Evolutionary conservation across 2,113 vertebrate species (phyloP), one percentile per base, ranked within the genome.

Genomic region (Sylvietta virens): DNA sequence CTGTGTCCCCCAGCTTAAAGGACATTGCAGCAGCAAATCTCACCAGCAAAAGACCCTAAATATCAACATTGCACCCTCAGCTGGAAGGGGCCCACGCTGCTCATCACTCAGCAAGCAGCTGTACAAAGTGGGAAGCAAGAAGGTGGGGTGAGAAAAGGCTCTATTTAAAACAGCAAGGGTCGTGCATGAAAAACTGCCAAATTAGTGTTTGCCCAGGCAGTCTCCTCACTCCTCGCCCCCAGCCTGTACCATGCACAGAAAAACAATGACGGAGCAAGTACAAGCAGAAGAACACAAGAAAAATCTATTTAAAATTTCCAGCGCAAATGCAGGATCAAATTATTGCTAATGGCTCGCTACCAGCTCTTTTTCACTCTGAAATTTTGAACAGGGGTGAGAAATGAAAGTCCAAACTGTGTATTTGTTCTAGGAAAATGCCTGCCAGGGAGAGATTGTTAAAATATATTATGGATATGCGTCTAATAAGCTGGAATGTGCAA

Each of bases 381-480:
- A 73, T 90, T 91, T 77, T 82, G 62, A 83, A 53, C 40, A 56
- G 13, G 67, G 53, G 45, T 86, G 85, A 96, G 62, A 83, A 96
- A 94, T 90, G 56, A 6, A 88, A 94, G 81, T 30, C 71, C 30
- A 30, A 35, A 71, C 89, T 65, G 62, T 30, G 45, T 57, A 61
- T 85, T 87, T 92, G 69, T 82, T 85, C 81, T 81, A 45, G 45
- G 73, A 81, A 93, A 94, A 95, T 40, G 79, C 90, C 94, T 94
- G 93, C 81, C 58, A 85, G 87, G 74, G 74, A 82, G 74, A 70
- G 33, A 61, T 27, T 73, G 93, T 77, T 94, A 69, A 91, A 93
- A 90, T 86, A 69, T 58, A 76, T 91, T 91, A 90, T 70, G 85
- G 93, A 86, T 92, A 93, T 56, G 64, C 67, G 37, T 73, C 74